These are phyloP conservation scores for Triplophysa siluroides DNA, from an alignment of 2,113 vertebrate species.

Conservation along the genomic window DNA sequence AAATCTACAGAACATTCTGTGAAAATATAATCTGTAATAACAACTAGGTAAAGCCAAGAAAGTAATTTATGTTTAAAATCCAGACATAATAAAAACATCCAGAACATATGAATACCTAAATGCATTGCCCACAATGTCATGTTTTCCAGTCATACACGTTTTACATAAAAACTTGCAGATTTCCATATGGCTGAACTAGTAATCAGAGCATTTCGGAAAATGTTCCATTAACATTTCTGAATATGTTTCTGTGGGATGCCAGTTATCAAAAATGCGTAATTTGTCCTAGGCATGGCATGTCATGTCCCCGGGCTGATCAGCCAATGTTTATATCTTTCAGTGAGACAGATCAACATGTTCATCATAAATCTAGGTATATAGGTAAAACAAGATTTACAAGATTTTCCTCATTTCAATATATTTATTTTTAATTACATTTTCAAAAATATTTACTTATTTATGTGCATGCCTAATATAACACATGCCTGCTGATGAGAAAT, in stretches of 20 bases:
- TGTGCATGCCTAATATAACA: neutral
- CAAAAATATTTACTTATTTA: conserved; percentile 7
- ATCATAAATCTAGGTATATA: neutral
- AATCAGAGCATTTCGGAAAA: neutral
- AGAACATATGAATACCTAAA: too few relatives aligned
- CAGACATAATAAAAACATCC: too few relatives aligned
- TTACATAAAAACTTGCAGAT: neutral
- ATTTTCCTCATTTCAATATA: neutral
- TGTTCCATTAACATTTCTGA: neutral
- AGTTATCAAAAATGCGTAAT: conserved; percentile 12
- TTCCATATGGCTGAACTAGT: neutral
- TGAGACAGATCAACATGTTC: neutral
- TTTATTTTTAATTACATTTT: neutral
- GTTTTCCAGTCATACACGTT: too few relatives aligned
- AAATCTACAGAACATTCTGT: too few relatives aligned
- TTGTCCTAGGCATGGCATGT: neutral
- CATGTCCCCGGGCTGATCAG: too few relatives aligned
- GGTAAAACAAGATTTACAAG: neutral
- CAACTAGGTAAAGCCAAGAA: too few relatives aligned
- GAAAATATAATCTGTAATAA: too few relatives aligned
- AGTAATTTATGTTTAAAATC: too few relatives aligned
- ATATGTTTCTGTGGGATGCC: neutral
- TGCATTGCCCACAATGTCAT: too few relatives aligned
- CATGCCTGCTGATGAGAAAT: neutral
- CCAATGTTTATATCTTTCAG: too few relatives aligned